Percentiles rank a stretch among this genome's conserved stretches.
Conservation (phyloP, 2,797 vertebrate species). For the Alca torda region DNA sequence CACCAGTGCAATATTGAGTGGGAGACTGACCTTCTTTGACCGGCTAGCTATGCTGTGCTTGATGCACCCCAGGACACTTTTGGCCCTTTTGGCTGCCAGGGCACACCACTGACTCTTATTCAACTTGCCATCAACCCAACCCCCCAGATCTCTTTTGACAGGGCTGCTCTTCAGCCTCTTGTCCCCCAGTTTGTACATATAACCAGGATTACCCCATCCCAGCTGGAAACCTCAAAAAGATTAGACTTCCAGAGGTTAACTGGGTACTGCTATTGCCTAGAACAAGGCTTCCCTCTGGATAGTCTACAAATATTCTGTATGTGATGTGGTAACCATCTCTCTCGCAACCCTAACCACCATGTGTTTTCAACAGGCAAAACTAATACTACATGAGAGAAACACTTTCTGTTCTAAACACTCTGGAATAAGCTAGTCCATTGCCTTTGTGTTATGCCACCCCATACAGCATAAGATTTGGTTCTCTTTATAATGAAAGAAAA, state of each 20-base stretch:
- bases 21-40: background rate
- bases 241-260: background rate
- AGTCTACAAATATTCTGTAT: background rate
- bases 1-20: background rate
- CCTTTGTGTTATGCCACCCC: background rate
- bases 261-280: background rate
- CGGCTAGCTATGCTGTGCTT: background rate
- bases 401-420: background rate
- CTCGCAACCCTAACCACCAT: background rate
- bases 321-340: background rate
- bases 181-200: rapidly evolving
- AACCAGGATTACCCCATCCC: background rate
- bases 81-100: background rate
- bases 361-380: background rate
- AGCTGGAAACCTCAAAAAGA: background rate
- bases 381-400: background rate
- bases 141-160: background rate
- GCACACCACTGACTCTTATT: background rate
- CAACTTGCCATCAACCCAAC: background rate
- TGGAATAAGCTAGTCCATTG: background rate
- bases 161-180: background rate
- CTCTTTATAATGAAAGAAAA: background rate
- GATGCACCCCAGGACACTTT: background rate
- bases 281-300: background rate
- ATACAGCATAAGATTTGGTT: background rate